phyloP scores from a whole-genome alignment of 1,140 invertebrate genomes.

The Calephelis virginiensis region DNA sequence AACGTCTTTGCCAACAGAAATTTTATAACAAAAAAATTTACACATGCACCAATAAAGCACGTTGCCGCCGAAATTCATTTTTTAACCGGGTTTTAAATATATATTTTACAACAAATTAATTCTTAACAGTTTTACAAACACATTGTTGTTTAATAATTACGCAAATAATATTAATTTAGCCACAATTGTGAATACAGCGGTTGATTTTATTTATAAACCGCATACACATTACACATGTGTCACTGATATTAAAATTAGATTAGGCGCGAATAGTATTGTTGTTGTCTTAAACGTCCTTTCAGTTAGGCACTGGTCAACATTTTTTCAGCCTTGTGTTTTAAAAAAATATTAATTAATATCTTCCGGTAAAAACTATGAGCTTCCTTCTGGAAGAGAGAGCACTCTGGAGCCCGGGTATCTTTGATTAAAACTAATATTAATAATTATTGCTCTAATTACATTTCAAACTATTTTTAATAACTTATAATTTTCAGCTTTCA shows the following conservation, averaged over 20 bases:
- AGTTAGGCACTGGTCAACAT: neutral
- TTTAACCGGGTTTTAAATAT: too few species aligned
- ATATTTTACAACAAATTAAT: neutral
- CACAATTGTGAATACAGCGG: neutral
- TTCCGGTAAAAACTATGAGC: too few species aligned
- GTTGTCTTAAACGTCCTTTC: neutral
- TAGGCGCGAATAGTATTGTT: neutral
- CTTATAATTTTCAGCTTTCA: too few species aligned
- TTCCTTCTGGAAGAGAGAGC: too few species aligned
- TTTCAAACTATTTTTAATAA: too few species aligned
- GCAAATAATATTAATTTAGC: too few species aligned
- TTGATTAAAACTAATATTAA: too few species aligned
- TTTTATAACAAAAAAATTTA: neutral
- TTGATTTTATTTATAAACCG: slow-evolving; percentile 5
- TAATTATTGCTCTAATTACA: too few species aligned
- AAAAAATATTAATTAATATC: too few species aligned
- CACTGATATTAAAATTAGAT: neutral
- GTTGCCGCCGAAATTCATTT: neutral
- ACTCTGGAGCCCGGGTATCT: too few species aligned
- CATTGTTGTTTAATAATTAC: too few species aligned
- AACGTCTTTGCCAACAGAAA: neutral
- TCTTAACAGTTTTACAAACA: neutral
- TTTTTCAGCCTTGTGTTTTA: neutral
- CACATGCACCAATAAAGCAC: neutral
- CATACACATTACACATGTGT: neutral